Evolutionary conservation across 2,888 invertebrate genomes (phyloP).

Genomic region (Cartodere bifasciata): DNA sequence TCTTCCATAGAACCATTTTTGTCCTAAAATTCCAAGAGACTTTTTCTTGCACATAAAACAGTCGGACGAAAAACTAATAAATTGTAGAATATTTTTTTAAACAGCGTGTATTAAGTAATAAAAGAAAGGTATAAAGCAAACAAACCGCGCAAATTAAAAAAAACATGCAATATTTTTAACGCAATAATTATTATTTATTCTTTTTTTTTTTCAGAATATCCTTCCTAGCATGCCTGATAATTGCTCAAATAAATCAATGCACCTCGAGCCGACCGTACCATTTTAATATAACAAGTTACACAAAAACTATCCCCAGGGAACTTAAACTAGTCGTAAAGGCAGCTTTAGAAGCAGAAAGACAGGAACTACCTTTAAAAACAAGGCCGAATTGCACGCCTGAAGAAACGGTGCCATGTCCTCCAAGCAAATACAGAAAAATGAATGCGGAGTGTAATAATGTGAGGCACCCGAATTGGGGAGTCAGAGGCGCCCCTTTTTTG

Average conservation of each 20-base stretch:
- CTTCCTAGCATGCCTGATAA: not conserved
- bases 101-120: too few species aligned
- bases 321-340: conserved; percentile 25
- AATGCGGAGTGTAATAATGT: conserved; percentile 85
- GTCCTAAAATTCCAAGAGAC: too few species aligned
- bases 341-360: conserved; percentile 27
- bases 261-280: conserved; percentile 9
- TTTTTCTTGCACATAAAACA: too few species aligned
- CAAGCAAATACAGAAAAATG: conserved; percentile 68
- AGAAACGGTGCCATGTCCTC: conserved; percentile 55
- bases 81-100: too few species aligned
- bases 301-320: conserved; percentile 28
- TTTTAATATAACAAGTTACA: conserved; percentile 29
- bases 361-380: conserved; percentile 12
- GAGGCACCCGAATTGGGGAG: conserved; percentile 71
- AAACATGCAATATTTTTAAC: too few species aligned
- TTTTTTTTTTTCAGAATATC: conserved; percentile 1
- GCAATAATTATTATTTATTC: too few species aligned
- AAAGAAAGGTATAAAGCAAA: too few species aligned
- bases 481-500: conserved; percentile 64
- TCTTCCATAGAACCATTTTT: too few species aligned
- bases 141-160: too few species aligned
- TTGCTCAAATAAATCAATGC: not conserved
- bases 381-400: conserved; percentile 29
- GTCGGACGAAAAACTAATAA: too few species aligned